These are phyloP conservation scores for Lagenorhynchus albirostris DNA, from an alignment of 2,113 vertebrate genomes.

Conservation along the genomic window DNA sequence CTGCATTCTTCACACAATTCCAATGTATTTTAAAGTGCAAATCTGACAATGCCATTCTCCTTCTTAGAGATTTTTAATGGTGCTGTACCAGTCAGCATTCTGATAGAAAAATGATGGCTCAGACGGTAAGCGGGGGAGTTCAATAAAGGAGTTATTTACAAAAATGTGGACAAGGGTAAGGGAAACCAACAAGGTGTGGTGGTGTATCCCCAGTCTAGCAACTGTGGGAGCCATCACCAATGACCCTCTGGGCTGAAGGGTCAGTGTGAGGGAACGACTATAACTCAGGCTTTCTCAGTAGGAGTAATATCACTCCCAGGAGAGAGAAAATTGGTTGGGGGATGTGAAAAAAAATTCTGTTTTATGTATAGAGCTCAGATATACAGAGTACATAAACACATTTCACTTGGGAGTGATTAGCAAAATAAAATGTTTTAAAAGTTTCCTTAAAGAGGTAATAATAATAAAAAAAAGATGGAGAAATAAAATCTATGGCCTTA, in stretches of 20 bases:
- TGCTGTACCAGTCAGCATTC: background rate
- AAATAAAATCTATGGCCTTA: background rate
- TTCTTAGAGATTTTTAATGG: background rate
- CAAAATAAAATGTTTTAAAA: background rate
- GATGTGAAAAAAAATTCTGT: background rate
- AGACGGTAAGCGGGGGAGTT: background rate
- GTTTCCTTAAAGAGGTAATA: background rate
- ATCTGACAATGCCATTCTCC: background rate
- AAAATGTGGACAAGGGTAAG: background rate
- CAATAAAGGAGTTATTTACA: background rate
- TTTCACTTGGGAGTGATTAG: background rate
- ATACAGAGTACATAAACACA: background rate
- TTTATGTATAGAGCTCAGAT: background rate
- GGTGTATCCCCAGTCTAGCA: background rate
- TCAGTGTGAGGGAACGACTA: fast-evolving
- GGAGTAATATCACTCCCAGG: fast-evolving
- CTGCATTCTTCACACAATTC: background rate
- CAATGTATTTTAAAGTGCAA: background rate
- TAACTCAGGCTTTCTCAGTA: background rate
- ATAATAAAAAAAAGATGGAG: background rate
- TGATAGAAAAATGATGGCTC: background rate
- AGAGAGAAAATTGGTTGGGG: background rate
- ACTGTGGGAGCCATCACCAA: background rate
- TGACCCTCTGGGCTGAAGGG: background rate
- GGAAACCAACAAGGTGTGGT: background rate